Evolutionary conservation across 2,888 invertebrate genomes (phyloP).

Genomic region (Agonum fuliginosum): DNA sequence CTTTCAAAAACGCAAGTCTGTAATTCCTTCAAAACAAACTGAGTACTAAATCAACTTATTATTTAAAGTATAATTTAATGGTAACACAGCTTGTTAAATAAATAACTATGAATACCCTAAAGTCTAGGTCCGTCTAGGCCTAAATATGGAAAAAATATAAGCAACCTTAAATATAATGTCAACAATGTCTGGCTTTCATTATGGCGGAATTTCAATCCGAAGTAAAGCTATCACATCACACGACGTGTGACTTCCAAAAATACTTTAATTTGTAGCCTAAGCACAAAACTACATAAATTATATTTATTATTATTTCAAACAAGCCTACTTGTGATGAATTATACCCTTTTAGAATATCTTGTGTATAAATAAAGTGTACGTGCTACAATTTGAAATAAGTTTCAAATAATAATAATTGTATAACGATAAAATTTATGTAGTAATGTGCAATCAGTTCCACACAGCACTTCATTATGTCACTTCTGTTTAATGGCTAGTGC

Average conservation of each 20-base stretch:
- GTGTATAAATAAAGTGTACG: background rate
- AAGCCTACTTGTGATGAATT: too few species aligned
- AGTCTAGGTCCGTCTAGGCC: constrained; percentile 32
- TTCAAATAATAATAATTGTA: background rate
- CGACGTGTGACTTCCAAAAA: constrained; percentile 16
- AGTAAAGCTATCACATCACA: constrained; percentile 46
- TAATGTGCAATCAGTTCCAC: background rate
- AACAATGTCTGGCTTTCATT: constrained; percentile 46
- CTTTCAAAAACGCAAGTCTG: background rate
- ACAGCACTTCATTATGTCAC: too few species aligned
- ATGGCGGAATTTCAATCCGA: constrained; percentile 35
- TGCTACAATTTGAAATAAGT: background rate
- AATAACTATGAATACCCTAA: constrained; percentile 45
- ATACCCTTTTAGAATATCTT: background rate
- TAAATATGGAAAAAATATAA: constrained; percentile 50
- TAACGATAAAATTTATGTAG: background rate
- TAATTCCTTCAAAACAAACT: background rate
- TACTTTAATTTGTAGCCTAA: too few species aligned
- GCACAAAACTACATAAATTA: background rate
- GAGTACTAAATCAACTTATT: background rate
- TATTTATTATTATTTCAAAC: constrained; percentile 6
- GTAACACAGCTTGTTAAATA: constrained; percentile 57
- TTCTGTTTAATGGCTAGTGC: too few species aligned
- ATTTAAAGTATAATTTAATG: constrained; percentile 37
- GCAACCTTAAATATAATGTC: constrained; percentile 41